Evolutionary conservation across 2,113 vertebrate genomes (phyloP).

Genomic region (Aythya baeri): DNA sequence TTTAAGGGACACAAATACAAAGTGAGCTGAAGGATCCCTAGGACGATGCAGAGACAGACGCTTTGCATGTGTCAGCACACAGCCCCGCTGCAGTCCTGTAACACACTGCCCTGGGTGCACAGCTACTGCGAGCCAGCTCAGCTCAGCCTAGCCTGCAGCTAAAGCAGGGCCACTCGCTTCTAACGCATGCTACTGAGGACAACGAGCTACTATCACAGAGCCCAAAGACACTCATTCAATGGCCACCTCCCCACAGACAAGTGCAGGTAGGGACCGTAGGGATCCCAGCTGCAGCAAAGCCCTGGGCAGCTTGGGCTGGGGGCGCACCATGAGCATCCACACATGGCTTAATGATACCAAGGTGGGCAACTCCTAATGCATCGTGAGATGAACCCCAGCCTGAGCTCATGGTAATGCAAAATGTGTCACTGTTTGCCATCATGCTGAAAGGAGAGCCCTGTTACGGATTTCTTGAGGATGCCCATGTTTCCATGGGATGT

Average conservation of each 20-base stretch:
- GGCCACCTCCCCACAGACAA: not conserved
- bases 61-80: not conserved
- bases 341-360: rapidly evolving
- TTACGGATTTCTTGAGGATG: not conserved
- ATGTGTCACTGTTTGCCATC: not conserved
- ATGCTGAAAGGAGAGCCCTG: not conserved
- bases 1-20: slow-evolving; percentile 20
- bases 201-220: not conserved
- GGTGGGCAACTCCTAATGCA: not conserved
- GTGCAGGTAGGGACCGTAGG: rapidly evolving
- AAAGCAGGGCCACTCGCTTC: not conserved
- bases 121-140: rapidly evolving
- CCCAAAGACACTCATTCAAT: rapidly evolving
- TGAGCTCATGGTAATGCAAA: not conserved
- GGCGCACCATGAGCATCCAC: rapidly evolving
- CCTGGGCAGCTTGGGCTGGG: rapidly evolving
- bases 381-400: rapidly evolving
- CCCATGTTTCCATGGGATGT: not conserved
- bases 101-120: rapidly evolving
- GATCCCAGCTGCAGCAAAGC: not conserved
- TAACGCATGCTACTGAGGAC: not conserved
- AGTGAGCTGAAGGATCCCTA: not conserved
- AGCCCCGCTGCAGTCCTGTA: not conserved
- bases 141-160: not conserved
- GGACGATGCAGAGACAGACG: not conserved